phyloP scores from a whole-genome alignment of 2,888 invertebrate genomes.

The Zele albiditarsus region DNA sequence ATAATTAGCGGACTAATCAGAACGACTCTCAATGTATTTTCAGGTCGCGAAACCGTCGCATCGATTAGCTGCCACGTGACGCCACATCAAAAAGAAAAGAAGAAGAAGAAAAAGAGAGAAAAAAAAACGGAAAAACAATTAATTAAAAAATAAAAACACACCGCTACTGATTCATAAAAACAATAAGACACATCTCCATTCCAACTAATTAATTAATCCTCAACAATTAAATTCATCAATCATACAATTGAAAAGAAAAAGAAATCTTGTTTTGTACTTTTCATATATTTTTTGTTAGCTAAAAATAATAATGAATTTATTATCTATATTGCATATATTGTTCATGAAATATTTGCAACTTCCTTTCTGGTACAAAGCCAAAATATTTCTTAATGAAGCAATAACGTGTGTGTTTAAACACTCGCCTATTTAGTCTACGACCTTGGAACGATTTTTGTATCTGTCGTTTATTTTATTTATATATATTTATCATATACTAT shows the following conservation, averaged over 20 bases:
- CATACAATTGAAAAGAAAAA: too few relatives aligned
- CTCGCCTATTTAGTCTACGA: conserved; percentile 28
- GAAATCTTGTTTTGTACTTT: too few relatives aligned
- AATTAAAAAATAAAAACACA: background rate
- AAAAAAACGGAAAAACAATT: conserved; percentile 4
- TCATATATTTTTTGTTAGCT: background rate
- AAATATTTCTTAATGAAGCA: conserved; percentile 55
- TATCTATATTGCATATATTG: conserved; percentile 23
- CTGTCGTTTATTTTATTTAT: conserved; percentile 7
- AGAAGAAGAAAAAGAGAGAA: background rate
- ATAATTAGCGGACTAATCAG: conserved; percentile 66
- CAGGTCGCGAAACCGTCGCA: conserved; percentile 42
- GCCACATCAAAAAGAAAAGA: conserved; percentile 15
- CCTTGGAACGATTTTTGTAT: background rate
- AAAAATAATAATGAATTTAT: conserved; percentile 12
- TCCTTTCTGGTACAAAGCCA: conserved; percentile 64
- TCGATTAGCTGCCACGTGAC: conserved; percentile 45
- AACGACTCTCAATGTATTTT: conserved; percentile 59
- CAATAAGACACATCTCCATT: too few relatives aligned
- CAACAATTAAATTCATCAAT: too few relatives aligned
- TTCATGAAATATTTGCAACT: conserved; percentile 54
- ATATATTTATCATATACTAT: background rate
- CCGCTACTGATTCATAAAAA: background rate
- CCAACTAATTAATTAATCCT: too few relatives aligned
- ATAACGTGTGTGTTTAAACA: conserved; percentile 25